phyloP scores from a whole-genome alignment of 2,888 invertebrate species.

The Himalopsyche tibetana region DNA sequence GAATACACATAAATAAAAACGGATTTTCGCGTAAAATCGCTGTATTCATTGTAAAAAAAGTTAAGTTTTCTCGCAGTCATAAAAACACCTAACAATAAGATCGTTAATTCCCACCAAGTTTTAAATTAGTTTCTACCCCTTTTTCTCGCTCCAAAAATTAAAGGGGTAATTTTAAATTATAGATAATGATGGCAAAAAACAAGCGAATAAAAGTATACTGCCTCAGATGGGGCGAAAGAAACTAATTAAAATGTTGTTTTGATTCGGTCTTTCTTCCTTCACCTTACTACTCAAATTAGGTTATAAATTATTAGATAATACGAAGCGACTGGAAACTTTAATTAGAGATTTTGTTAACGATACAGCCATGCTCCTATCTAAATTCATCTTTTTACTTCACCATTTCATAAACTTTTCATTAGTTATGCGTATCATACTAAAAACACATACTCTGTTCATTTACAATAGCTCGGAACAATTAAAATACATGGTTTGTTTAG shows the following conservation, averaged over 20 bases:
- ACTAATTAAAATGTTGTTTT: slow-evolving; percentile 60
- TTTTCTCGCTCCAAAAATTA: slow-evolving; percentile 65
- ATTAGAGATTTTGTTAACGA: slow-evolving; percentile 29
- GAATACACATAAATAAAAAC: slow-evolving; percentile 38
- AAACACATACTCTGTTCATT: too few relatives aligned
- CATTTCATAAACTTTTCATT: slow-evolving; percentile 1
- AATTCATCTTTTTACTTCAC: not conserved
- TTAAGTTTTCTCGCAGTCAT: slow-evolving; percentile 64
- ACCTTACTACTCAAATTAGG: slow-evolving; percentile 43
- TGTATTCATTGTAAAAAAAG: slow-evolving; percentile 54
- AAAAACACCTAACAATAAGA: slow-evolving; percentile 66
- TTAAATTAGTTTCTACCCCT: slow-evolving; percentile 66
- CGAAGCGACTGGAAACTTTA: slow-evolving; percentile 35
- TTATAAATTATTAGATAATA: slow-evolving; percentile 43
- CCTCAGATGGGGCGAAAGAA: slow-evolving; percentile 47
- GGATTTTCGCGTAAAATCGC: slow-evolving; percentile 6
- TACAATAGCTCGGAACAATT: too few relatives aligned
- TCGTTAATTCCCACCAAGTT: slow-evolving; percentile 66
- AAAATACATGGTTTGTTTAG: too few relatives aligned
- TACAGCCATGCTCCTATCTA: not conserved
- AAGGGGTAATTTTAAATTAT: slow-evolving; percentile 66
- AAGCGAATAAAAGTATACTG: slow-evolving; percentile 54
- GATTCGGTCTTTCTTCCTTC: slow-evolving; percentile 37
- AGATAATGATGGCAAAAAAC: slow-evolving; percentile 66
- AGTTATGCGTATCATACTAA: not conserved